A percentile compares a stretch with the other conserved stretches of the same genome.
phyloP scores from a whole-genome alignment of 2,888 invertebrate species.

The Spodoptera littoralis region DNA sequence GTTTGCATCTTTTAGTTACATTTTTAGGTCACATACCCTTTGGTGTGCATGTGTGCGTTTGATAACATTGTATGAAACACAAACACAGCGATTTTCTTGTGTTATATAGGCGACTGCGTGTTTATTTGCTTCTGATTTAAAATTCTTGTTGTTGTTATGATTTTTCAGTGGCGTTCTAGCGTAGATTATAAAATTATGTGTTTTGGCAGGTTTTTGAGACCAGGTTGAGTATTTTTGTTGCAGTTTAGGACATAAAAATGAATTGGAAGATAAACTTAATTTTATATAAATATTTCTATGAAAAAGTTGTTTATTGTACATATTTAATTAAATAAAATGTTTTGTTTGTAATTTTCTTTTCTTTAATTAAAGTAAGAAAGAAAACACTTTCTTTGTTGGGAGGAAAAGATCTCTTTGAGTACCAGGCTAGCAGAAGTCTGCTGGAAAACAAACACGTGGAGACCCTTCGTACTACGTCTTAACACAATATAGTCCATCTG shows the following conservation, averaged over 20 bases:
- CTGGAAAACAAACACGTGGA: slow-evolving; percentile 12
- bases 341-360: too few species aligned
- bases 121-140: slow-evolving; percentile 40
- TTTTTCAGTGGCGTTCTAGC: slow-evolving; percentile 17
- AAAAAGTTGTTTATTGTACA: too few species aligned
- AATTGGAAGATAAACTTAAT: too few species aligned
- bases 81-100: slow-evolving; percentile 49
- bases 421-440: slow-evolving; percentile 16
- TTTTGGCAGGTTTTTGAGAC: background rate
- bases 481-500: slow-evolving; percentile 39
- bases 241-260: too few species aligned
- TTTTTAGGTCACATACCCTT: slow-evolving; percentile 81
- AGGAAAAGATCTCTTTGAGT: background rate
- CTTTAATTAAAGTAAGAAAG: too few species aligned
- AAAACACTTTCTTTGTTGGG: too few species aligned
- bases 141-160: slow-evolving; percentile 46
- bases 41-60: slow-evolving; percentile 59
- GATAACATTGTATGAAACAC: slow-evolving; percentile 48
- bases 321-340: too few species aligned
- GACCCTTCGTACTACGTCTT: slow-evolving; percentile 41
- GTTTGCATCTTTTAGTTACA: slow-evolving; percentile 87
- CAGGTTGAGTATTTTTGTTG: too few species aligned
- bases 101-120: slow-evolving; percentile 7
- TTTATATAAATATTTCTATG: too few species aligned
- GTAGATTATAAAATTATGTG: background rate